Percentiles rank a stretch among this genome's conserved stretches.
These are phyloP conservation scores for Synanthedon formicaeformis DNA, from an alignment of 2,888 invertebrate species.

Conservation along the genomic window DNA sequence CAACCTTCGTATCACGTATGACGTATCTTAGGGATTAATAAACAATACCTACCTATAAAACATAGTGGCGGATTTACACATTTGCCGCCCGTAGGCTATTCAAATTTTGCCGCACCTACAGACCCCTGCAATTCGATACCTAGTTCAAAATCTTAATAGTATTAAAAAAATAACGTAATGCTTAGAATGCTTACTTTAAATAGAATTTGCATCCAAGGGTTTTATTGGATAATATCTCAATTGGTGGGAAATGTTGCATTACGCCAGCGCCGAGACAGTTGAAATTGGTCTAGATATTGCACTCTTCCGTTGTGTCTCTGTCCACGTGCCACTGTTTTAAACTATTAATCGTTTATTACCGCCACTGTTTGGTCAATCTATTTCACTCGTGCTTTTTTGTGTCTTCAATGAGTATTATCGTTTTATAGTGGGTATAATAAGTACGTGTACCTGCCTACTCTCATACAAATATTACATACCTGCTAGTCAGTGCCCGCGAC, in stretches of 20 bases:
- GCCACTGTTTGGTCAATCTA: not conserved
- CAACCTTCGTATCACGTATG: too few relatives aligned
- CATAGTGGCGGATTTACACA: too few relatives aligned
- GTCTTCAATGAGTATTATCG: not conserved
- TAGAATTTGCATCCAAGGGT: not conserved
- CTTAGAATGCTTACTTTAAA: not conserved
- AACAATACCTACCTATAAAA: too few relatives aligned
- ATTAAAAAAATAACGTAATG: not conserved
- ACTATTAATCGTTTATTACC: not conserved
- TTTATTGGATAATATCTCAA: constrained; percentile 10
- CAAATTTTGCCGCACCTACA: too few relatives aligned
- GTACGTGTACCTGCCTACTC: too few relatives aligned
- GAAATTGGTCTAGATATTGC: constrained; percentile 11
- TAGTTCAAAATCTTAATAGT: too few relatives aligned
- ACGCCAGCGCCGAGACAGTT: constrained; percentile 2
- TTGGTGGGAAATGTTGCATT: constrained; percentile 7
- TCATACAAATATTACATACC: too few relatives aligned
- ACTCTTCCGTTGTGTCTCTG: constrained; percentile 9
- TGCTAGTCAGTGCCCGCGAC: too few relatives aligned
- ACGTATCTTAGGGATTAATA: too few relatives aligned
- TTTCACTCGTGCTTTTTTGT: not conserved
- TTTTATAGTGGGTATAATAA: too few relatives aligned
- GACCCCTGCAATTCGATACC: too few relatives aligned
- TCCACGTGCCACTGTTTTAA: constrained; percentile 1
- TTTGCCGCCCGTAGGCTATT: too few relatives aligned